Evolutionary conservation across 2,113 vertebrate species (phyloP).

Genomic region (Neotoma lepida): DNA sequence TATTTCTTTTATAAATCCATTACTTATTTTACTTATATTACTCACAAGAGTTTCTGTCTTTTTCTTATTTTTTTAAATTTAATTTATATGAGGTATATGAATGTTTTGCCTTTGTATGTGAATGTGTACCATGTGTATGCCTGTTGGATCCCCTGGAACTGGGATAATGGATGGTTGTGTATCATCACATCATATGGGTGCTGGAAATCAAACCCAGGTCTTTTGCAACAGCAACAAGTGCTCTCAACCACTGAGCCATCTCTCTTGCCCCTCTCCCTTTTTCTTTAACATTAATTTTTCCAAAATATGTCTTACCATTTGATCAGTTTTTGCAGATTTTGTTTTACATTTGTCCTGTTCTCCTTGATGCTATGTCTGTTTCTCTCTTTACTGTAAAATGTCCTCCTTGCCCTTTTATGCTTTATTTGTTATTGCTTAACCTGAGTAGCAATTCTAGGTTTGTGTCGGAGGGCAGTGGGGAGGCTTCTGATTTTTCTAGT

Average conservation of each 20-base stretch:
- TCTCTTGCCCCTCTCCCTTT: neutral
- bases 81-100: neutral
- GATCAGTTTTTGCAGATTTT: conserved; percentile 39
- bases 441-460: neutral
- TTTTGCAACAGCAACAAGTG: neutral
- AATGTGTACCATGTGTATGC: neutral
- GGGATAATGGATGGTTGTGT: neutral
- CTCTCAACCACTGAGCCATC: neutral
- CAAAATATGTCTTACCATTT: conserved; percentile 5
- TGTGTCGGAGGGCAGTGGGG: too few relatives aligned
- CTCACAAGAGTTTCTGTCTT: neutral
- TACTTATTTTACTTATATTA: conserved; percentile 24
- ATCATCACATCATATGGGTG: neutral
- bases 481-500: neutral
- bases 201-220: neutral
- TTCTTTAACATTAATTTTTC: conserved; percentile 20
- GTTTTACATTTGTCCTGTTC: conserved; percentile 28
- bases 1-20: neutral
- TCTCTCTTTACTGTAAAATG: neutral
- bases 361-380: neutral
- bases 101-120: neutral
- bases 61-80: neutral
- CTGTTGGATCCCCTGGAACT: neutral
- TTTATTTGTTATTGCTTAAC: neutral
- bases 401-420: neutral